These are phyloP conservation scores for Noctilio leporinus DNA, from an alignment of 2,113 vertebrate species.

Conservation along the genomic window DNA sequence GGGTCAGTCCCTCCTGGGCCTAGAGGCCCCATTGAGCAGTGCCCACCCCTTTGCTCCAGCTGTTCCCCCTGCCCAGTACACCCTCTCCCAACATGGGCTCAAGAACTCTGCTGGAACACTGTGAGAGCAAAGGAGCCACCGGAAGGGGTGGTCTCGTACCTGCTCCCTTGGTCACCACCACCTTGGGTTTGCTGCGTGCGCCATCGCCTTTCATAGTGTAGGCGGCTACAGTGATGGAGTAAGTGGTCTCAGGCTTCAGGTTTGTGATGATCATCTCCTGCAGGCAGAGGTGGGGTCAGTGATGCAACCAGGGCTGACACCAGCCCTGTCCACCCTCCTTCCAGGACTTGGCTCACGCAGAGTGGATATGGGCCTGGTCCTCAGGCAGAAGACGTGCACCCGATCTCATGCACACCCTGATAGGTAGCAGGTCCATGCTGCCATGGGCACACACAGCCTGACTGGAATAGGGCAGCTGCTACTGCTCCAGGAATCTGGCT, in stretches of 20 bases:
- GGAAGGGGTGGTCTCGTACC: conserved; percentile 74
- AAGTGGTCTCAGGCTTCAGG: conserved; percentile 94
- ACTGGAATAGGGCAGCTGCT: not conserved
- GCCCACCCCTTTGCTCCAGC: not conserved
- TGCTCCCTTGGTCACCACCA: conserved; percentile 94
- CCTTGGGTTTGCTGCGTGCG: conserved; percentile 94
- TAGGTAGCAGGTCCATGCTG: not conserved
- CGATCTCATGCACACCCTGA: not conserved
- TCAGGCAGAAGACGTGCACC: not conserved
- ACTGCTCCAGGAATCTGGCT: not conserved
- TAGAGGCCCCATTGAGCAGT: not conserved
- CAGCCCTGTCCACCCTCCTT: not conserved
- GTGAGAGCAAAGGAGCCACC: fast-evolving
- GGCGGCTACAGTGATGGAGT: conserved; percentile 96
- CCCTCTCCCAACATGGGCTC: not conserved
- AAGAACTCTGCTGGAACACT: too few relatives aligned
- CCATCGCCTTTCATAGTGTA: conserved; percentile 99
- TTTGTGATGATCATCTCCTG: conserved; percentile 97
- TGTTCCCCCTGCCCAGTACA: not conserved
- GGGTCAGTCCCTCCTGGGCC: not conserved
- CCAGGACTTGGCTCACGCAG: not conserved
- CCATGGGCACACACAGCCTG: not conserved
- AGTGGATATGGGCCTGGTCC: fast-evolving
- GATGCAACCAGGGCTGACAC: conserved; percentile 7
- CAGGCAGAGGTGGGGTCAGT: conserved; percentile 37